Conservation (phyloP, 2,888 invertebrate species). For the Prosapia bicincta region DNA sequence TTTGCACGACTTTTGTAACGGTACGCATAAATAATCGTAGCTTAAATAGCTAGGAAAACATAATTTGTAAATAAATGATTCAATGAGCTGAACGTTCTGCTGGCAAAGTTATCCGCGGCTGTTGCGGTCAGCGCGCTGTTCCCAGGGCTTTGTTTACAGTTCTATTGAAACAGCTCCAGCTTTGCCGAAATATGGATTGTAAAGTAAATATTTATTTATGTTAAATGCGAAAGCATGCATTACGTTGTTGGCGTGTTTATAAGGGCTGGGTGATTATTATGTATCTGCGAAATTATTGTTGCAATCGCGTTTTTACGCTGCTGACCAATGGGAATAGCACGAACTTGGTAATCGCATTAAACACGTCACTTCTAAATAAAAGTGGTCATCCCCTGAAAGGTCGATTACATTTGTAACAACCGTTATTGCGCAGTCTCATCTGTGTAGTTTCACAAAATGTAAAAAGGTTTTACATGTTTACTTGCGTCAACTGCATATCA, state of each 20-base stretch:
- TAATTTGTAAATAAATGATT: conserved; percentile 2
- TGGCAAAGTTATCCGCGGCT: neutral
- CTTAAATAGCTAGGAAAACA: neutral
- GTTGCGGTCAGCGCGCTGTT: neutral
- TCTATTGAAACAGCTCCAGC: neutral
- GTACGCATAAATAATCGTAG: neutral
- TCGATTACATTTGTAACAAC: too few species aligned
- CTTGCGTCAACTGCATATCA: too few species aligned
- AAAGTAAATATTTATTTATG: neutral
- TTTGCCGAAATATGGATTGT: neutral
- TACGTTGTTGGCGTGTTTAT: neutral
- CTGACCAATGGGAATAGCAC: neutral
- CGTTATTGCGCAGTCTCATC: too few species aligned
- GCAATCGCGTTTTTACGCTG: neutral
- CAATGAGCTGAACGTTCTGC: neutral
- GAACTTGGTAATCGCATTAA: neutral
- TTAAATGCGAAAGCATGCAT: neutral
- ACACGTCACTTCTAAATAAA: too few species aligned
- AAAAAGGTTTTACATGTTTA: too few species aligned
- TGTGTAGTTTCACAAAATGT: too few species aligned
- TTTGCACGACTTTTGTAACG: neutral
- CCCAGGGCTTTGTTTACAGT: neutral
- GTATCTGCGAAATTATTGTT: neutral
- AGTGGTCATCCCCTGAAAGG: too few species aligned
- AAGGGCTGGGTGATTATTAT: neutral